Evolutionary conservation across 2,113 vertebrate genomes (phyloP), one percentile per base, ranked within the genome.

Genomic region (Bujurquina vittata): DNA sequence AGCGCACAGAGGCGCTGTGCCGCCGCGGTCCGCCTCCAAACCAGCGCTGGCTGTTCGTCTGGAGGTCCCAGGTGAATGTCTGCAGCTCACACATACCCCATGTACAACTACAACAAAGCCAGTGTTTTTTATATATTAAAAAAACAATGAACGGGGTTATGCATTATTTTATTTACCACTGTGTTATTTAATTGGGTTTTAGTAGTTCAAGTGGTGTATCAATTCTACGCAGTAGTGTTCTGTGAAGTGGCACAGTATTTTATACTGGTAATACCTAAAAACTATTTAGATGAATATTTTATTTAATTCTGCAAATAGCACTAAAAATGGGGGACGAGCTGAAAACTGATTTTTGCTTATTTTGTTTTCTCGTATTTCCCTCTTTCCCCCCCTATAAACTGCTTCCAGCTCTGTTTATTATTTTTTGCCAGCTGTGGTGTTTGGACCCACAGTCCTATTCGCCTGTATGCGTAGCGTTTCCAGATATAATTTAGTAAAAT

Each of bases 401-500:
- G 15, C 0, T 78, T 73, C 49, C 10, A 26, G 0, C 17, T n/a
- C 73, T 54, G 54, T 40, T 87, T 63, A 61, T 87, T 63, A 60
- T 88, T 79, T 60, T n/a, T 10, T 83, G 79, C 65, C 40, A 14
- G 54, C 18, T 75, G 54, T 84, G 65, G 60, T 40, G 43, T 60
- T 69, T 23, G 31, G 78, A 75, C 1, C 35, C 78, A 67, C 84
- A 85, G 82, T 86, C 89, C 79, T 57, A 74, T 73, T 49, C 40
- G 69, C 33, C 18, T 81, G 63, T 81, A 75, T 31, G 84, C 1
- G 84, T 85, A 81, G 79, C 90, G 90, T 88, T 90, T 88, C 65
- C 56, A 84, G 56, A 83, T 90, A 87, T 88, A 80, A 91, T 94
- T 92, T 88, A 87, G 88, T 80, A 57, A 92, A 93, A 94, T 91